Evolutionary conservation across 1,140 invertebrate genomes (phyloP).

Genomic region (Uloborus diversus): DNA sequence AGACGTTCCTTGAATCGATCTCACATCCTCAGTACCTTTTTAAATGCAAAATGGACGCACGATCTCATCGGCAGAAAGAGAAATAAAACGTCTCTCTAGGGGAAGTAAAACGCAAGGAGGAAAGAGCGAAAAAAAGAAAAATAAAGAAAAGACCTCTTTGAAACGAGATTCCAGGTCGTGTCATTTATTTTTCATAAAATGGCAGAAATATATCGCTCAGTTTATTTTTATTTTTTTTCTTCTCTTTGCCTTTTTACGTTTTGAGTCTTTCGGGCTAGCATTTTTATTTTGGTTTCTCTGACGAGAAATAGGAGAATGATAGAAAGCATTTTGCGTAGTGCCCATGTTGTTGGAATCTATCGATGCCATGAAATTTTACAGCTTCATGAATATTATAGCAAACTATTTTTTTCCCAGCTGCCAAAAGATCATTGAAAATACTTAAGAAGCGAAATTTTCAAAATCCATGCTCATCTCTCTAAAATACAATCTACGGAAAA

Average conservation of each 20-base stretch:
- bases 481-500: no score
- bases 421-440: no score
- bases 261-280: slow-evolving; percentile 8
- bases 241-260: slow-evolving; percentile 27
- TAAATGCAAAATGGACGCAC: slow-evolving; percentile 42
- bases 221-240: slow-evolving; percentile 11
- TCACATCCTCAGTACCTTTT: background rate
- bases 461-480: no score
- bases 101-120: no score
- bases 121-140: slow-evolving; percentile 2
- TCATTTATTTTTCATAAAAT: slow-evolving; percentile 54
- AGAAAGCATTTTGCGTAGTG: slow-evolving; percentile 15
- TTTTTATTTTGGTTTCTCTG: background rate
- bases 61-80: slow-evolving; percentile 22
- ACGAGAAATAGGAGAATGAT: slow-evolving; percentile 11
- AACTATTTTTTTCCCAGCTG: no score
- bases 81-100: slow-evolving; percentile 45
- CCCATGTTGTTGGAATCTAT: slow-evolving; percentile 10
- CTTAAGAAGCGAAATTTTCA: no score
- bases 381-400: slow-evolving; percentile 40
- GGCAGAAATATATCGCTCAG: slow-evolving; percentile 40
- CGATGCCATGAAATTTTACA: slow-evolving; percentile 33
- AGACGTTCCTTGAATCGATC: background rate
- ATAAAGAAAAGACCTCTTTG: slow-evolving; percentile 5
- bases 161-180: slow-evolving; percentile 49